Evolutionary conservation across 2,888 invertebrate species (phyloP).

Genomic region (Halictus ligatus): DNA sequence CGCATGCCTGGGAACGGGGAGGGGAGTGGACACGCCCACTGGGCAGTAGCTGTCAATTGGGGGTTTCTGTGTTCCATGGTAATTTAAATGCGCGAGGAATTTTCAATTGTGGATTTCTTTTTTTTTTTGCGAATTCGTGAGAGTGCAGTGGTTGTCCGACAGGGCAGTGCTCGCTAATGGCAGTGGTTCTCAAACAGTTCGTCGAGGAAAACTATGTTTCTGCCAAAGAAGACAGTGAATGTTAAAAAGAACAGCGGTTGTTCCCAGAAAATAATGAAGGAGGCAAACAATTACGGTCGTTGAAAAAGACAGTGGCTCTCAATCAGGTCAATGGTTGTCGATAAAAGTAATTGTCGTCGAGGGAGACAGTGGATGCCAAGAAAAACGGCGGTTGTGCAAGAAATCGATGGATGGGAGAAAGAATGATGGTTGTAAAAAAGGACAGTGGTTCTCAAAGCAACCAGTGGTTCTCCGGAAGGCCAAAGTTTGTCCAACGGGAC

Average conservation of each 20-base stretch:
- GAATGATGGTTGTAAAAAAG: background rate
- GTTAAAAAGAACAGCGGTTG: background rate
- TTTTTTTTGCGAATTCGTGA: background rate
- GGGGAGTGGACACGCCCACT: background rate
- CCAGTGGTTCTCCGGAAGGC: background rate
- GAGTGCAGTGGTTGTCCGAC: background rate
- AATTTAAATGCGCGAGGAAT: background rate
- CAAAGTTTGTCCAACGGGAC: no score
- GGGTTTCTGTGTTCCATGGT: background rate
- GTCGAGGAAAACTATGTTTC: background rate
- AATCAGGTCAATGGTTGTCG: background rate
- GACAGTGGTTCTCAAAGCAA: background rate
- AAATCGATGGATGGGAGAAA: background rate
- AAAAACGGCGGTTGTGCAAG: background rate
- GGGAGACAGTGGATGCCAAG: background rate
- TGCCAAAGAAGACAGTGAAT: background rate
- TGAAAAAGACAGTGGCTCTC: background rate
- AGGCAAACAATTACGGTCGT: background rate
- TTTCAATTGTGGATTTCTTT: background rate
- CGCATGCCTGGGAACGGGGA: background rate
- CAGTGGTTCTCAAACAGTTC: background rate
- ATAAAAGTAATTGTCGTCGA: background rate
- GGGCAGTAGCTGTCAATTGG: background rate
- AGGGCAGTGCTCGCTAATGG: background rate
- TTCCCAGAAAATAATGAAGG: background rate